These are phyloP conservation scores for Tichodroma muraria DNA, from an alignment of 2,113 vertebrate species.

Conservation along the genomic window DNA sequence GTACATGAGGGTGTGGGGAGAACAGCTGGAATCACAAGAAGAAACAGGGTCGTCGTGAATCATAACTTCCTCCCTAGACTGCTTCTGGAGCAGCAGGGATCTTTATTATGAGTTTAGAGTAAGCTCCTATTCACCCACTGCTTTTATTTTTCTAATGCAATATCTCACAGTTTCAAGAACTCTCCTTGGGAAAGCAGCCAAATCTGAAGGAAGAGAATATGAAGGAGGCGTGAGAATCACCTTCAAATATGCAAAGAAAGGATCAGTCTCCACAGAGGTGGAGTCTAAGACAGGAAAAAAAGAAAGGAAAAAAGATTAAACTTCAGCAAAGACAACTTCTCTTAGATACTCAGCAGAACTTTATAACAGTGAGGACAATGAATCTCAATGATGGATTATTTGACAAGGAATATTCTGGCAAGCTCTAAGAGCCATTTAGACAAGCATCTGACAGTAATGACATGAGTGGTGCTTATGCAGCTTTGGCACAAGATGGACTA, in stretches of 20 bases:
- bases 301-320: background rate
- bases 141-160: background rate
- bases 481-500: background rate
- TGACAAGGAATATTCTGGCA: background rate
- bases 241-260: background rate
- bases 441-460: slow-evolving; percentile 3
- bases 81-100: background rate
- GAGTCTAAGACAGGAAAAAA: background rate
- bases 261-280: background rate
- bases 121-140: background rate
- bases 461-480: background rate
- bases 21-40: slow-evolving; percentile 12
- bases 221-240: background rate
- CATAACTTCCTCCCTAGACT: background rate
- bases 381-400: background rate
- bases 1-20: background rate
- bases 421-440: background rate
- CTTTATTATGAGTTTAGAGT: background rate
- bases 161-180: background rate
- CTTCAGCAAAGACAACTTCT: background rate
- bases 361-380: background rate
- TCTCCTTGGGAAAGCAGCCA: background rate
- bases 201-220: background rate
- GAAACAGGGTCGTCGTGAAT: background rate
- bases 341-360: background rate